Evolutionary conservation across 2,888 invertebrate genomes (phyloP), one percentile per base, ranked within the genome.

Genomic region (Deilephila elpenor): DNA sequence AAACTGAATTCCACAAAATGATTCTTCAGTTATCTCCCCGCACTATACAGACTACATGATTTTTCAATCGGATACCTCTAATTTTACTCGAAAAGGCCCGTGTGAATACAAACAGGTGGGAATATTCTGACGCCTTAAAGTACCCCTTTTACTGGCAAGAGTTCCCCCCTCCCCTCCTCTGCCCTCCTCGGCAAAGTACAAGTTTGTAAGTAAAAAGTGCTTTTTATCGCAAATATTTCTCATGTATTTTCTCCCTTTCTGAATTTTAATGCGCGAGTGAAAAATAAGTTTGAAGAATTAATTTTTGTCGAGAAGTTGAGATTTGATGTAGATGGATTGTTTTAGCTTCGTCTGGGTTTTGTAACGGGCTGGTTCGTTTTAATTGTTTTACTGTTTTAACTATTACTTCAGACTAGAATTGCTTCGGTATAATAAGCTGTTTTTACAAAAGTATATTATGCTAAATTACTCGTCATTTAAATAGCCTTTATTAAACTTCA

Each of bases 81-180:
- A 87, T 86, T 86, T 84, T 76, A 74, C 74, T 77, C 74, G 71
- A 76, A 78, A 85, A 86, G 79, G 78, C 80, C 77, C 85, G 86
- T 89, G 89, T 73, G 89, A 89, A 80, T 71, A 37, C 37, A 0
- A 4, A 73, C 89, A 87, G 86, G 81, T 89, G 89, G 44, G 53
- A 34, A 37, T 73, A 75, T 74, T 60, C 78, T 77, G 77, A 75
- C 81, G 79, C 78, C 77, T 79, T 79, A 78, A 19, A 76, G 80
- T 75, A 82, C 83, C 86, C 87, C 80, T 79, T 88, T 88, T 84
- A 80, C 87, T 87, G 87, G 82, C 79, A 86, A 88, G 87, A 82
- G 86, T 87, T 86, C 82, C 79, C 44, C 44, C 37, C 37, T 86
- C 82, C 79, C 44, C 44, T 8, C 37, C 8, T 14, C 44, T 11